Conservation (phyloP, 2,888 invertebrate genomes). For the Apotomis turbidana region DNA sequence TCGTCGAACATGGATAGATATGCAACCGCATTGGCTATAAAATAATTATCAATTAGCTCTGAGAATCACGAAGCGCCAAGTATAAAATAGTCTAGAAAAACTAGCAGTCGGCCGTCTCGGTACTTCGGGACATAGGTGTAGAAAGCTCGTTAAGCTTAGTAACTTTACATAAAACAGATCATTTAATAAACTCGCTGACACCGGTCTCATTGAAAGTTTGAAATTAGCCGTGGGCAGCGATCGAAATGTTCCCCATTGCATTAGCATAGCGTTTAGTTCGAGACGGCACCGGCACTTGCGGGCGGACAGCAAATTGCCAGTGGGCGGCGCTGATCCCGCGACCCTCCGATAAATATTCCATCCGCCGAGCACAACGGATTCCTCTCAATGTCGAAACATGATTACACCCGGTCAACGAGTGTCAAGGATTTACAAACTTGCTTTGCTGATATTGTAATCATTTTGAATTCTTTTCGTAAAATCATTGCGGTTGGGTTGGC, state of each 20-base stretch:
- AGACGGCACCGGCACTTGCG: slow-evolving; percentile 65
- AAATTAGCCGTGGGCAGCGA: slow-evolving; percentile 77
- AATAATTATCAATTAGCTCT: background rate
- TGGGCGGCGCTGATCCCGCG: slow-evolving; percentile 78
- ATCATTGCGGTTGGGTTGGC: background rate
- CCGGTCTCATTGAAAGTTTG: slow-evolving; percentile 78
- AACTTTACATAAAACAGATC: slow-evolving; percentile 54
- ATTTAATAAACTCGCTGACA: slow-evolving; percentile 70
- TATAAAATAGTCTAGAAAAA: background rate
- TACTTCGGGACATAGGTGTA: background rate
- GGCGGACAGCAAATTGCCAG: slow-evolving; percentile 75
- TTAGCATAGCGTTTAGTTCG: slow-evolving; percentile 81
- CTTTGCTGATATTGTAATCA: background rate
- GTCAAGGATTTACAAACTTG: slow-evolving; percentile 35
- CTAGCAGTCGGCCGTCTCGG: background rate
- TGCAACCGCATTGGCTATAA: background rate
- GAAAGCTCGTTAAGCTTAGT: slow-evolving; percentile 11
- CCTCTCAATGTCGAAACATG: slow-evolving; percentile 39
- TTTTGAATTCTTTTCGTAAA: background rate
- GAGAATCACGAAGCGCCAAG: background rate
- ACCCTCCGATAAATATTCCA: slow-evolving; percentile 74
- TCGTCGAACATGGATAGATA: slow-evolving; percentile 19
- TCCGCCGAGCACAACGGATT: slow-evolving; percentile 50
- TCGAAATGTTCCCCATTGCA: slow-evolving; percentile 79
- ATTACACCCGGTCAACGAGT: slow-evolving; percentile 12